These are phyloP conservation scores for Urechis unicinctus DNA, from an alignment of 2,888 invertebrate genomes.

Conservation along the genomic window DNA sequence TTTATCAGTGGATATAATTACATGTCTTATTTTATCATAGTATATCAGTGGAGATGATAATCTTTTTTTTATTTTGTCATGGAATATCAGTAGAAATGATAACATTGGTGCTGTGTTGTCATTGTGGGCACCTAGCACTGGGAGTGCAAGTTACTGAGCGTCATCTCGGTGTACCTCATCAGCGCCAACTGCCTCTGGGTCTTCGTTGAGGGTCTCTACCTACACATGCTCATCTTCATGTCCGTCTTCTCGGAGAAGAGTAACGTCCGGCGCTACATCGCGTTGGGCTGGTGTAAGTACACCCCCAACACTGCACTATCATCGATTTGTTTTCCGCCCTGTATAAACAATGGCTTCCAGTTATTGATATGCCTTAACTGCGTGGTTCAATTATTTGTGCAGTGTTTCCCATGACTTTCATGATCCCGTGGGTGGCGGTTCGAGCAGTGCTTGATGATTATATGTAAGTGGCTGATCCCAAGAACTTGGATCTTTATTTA, in stretches of 20 bases:
- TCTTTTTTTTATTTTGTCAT: too few species aligned
- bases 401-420: slow-evolving; percentile 61
- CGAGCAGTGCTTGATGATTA: slow-evolving; percentile 58
- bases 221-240: slow-evolving; percentile 64
- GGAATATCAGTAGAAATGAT: too few species aligned
- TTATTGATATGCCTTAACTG: too few species aligned
- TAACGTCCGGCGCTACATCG: slow-evolving; percentile 59
- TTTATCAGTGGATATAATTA: too few species aligned
- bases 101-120: too few species aligned
- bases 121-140: slow-evolving; percentile 61
- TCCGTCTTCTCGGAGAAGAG: slow-evolving; percentile 63
- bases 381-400: slow-evolving; percentile 21
- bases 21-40: too few species aligned
- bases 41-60: too few species aligned
- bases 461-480: slow-evolving; percentile 43
- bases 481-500: slow-evolving; percentile 59
- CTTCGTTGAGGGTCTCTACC: slow-evolving; percentile 66
- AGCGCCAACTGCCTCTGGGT: slow-evolving; percentile 69
- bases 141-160: slow-evolving; percentile 62
- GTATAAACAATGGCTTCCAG: too few species aligned
- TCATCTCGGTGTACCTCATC: slow-evolving; percentile 64
- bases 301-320: too few species aligned
- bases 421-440: slow-evolving; percentile 59
- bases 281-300: slow-evolving; percentile 65
- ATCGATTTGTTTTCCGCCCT: too few species aligned